Evolutionary conservation across 2,888 invertebrate genomes (phyloP).

Genomic region (Macrophya annulata): DNA sequence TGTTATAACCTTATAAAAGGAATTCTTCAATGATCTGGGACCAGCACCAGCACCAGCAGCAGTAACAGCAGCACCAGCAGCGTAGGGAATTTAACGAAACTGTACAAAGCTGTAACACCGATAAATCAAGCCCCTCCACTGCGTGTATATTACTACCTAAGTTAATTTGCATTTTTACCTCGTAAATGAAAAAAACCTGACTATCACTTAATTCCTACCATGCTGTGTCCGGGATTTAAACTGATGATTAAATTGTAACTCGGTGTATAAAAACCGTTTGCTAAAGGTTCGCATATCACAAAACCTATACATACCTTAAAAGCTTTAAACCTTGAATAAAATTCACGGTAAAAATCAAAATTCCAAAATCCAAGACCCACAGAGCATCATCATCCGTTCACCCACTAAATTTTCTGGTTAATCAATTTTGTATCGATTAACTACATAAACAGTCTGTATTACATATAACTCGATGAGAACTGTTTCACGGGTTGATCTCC

Average conservation of each 20-base stretch:
- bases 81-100: slow-evolving; percentile 1
- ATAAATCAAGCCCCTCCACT: slow-evolving; percentile 29
- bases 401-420: not conserved
- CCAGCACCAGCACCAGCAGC: not conserved
- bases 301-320: too few relatives aligned
- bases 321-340: too few relatives aligned
- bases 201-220: slow-evolving; percentile 52
- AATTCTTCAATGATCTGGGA: not conserved
- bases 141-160: slow-evolving; percentile 30
- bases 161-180: slow-evolving; percentile 49
- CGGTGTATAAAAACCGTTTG: not conserved
- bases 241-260: slow-evolving; percentile 52
- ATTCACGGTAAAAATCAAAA: not conserved
- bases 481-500: not conserved
- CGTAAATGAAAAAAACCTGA: slow-evolving; percentile 45
- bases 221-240: slow-evolving; percentile 46
- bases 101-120: slow-evolving; percentile 36
- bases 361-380: too few relatives aligned
- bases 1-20: not conserved
- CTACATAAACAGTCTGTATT: not conserved
- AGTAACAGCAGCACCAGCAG: not conserved
- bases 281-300: not conserved
- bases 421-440: not conserved
- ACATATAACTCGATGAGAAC: not conserved
- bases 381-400: too few relatives aligned